Percentiles rank a stretch among this genome's conserved stretches.
phyloP scores from a whole-genome alignment of 1,140 invertebrate species.

The Meloidogyne hapla region DNA sequence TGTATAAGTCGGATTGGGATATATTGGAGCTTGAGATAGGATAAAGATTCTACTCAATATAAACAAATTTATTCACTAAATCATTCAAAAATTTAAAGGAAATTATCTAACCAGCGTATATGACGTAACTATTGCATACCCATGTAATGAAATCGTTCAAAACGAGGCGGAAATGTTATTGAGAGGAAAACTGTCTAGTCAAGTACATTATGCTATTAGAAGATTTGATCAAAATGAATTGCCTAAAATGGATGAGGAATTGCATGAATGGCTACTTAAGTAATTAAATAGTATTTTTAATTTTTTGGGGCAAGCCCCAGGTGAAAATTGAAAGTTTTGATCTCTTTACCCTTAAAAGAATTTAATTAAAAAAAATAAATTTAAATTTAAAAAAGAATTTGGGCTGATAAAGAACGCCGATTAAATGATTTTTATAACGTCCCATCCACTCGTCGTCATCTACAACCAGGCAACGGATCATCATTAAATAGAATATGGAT shows the following conservation, averaged over 20 bases:
- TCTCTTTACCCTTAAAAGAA: no score
- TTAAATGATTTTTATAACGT: constrained; percentile 50
- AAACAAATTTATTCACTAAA: no score
- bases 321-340: no score
- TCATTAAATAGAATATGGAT: constrained; percentile 16
- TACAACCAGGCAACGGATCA: constrained; percentile 40
- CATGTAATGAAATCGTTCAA: constrained; percentile 68
- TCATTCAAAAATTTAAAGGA: constrained; percentile 55
- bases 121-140: constrained; percentile 78
- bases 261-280: constrained; percentile 55
- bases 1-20: not conserved
- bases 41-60: no score
- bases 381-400: constrained; percentile 43
- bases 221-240: constrained; percentile 47
- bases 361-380: no score
- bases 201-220: constrained; percentile 60
- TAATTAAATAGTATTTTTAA: constrained; percentile 27
- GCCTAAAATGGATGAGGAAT: constrained; percentile 46
- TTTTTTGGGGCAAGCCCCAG: no score
- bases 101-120: constrained; percentile 75
- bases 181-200: constrained; percentile 46
- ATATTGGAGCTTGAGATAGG: no score
- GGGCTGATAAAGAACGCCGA: constrained; percentile 53
- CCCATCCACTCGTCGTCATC: constrained; percentile 47
- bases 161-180: constrained; percentile 59